Conservation (phyloP, 2,888 invertebrate species). For the Athrips mouffetella region DNA sequence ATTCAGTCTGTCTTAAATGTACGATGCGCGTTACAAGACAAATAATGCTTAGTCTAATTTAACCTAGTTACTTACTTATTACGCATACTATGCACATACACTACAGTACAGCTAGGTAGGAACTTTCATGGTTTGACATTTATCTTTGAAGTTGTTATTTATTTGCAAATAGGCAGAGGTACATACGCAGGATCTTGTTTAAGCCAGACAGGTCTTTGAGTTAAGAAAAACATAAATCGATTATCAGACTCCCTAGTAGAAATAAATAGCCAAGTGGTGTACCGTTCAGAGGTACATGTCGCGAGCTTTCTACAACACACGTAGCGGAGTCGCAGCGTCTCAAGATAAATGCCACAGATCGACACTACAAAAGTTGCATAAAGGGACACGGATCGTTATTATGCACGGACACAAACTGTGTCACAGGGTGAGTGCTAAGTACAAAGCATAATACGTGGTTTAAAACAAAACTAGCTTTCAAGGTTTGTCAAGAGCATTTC, state of each 20-base stretch:
- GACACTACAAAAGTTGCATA: background rate
- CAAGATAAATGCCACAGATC: background rate
- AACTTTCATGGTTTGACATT: too few species aligned
- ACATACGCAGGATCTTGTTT: background rate
- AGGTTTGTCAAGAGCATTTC: too few species aligned
- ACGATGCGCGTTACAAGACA: too few species aligned
- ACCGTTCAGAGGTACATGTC: background rate
- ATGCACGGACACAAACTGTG: constrained; percentile 1
- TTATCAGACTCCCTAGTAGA: background rate
- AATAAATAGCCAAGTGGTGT: constrained; percentile 19
- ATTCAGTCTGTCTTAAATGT: too few species aligned
- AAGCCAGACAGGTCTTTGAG: background rate
- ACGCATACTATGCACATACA: too few species aligned
- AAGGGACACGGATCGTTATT: background rate
- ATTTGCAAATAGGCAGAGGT: background rate
- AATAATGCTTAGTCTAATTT: too few species aligned
- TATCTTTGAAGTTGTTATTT: constrained; percentile 4
- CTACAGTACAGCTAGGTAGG: too few species aligned
- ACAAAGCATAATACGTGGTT: background rate
- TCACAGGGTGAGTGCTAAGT: background rate
- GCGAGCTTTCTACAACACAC: background rate
- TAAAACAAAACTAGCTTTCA: too few species aligned
- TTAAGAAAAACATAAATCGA: background rate
- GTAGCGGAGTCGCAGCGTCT: background rate
- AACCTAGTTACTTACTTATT: too few species aligned